Conservation (phyloP, 2,888 invertebrate genomes). For the Sipha maydis region DNA sequence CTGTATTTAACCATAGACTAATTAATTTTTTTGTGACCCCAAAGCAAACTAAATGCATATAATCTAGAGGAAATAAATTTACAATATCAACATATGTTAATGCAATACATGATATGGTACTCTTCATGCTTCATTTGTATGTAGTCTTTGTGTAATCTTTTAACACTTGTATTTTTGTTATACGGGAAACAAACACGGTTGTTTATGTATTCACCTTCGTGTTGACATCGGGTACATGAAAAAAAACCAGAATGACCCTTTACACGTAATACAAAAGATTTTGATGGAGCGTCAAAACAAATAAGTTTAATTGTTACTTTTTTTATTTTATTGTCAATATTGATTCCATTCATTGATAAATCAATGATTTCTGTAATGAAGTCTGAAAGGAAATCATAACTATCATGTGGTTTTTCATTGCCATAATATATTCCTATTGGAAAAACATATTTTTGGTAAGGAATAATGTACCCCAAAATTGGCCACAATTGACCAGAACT, state of each 20-base stretch:
- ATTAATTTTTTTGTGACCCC: too few species aligned
- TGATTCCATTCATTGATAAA: conserved; percentile 60
- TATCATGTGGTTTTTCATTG: conserved; percentile 63
- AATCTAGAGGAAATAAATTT: conserved; percentile 53
- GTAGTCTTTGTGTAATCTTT: conserved; percentile 61
- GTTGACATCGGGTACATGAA: conserved; percentile 52
- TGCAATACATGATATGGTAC: conserved; percentile 52
- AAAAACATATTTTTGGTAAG: conserved; percentile 53
- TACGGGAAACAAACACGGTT: conserved; percentile 24
- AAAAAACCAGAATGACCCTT: conserved; percentile 65
- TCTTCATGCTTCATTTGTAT: conserved; percentile 33
- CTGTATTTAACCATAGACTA: too few species aligned
- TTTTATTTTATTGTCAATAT: conserved; percentile 48
- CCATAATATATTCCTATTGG: conserved; percentile 64
- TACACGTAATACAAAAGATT: conserved; percentile 63
- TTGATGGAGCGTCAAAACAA: conserved; percentile 65
- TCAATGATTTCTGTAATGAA: conserved; percentile 64
- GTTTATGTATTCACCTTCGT: background rate
- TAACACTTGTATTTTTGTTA: background rate
- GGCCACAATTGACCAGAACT: conserved; percentile 39
- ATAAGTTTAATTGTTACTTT: conserved; percentile 63
- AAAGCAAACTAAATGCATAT: conserved; percentile 63
- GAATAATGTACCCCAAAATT: conserved; percentile 61
- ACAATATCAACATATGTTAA: conserved; percentile 53
- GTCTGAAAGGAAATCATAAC: conserved; percentile 63